Evolutionary conservation across 1,140 invertebrate genomes (phyloP), one percentile per base, ranked within the genome.

Genomic region (Charaxes varanes): DNA sequence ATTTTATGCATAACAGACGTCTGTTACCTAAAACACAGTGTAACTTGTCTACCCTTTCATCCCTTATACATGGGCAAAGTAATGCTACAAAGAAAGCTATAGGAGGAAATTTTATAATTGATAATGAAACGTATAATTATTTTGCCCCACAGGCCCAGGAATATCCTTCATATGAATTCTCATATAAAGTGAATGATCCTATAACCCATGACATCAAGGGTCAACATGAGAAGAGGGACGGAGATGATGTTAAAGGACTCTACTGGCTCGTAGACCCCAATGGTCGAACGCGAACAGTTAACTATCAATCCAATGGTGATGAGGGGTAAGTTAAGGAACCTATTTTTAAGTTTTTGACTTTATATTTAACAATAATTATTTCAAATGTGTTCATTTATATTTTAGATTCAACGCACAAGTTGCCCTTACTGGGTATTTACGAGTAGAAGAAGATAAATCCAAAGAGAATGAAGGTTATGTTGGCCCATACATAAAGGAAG

Each of bases 111-210:
- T 8, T 24, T 8, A 7, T 28, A 28, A 28, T n/a, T 28, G 8
- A 12, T 12, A 28, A 3, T 19, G 7, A 4, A 4, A 19, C 3
- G 7, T 4, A 19, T 19, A 14, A 2, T 14, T 14, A 4, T 14
- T 35, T 17, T 8, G 38, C 38, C 36, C 35, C 33, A 10, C 35
- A 81, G 73, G 73, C 64, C 11, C 41, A 30, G 56, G 38, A 69
- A 51, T 73, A 78, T 73, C 77, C 77, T 48, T 68, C 68, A 53
- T 88, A 88, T 62, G 85, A 87, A 53, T 89, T 87, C 77, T 77
- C 84, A 11, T 89, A 88, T 62, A 62, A 72, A 28, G 87, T 89
- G 2, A 65, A 84, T 11, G 86, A 87, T 64, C 76, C 86, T 5
- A 81, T 88, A 53, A 88, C 74, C 11, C 55, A 67, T 28, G 78